phyloP scores from a whole-genome alignment of 1,140 invertebrate species.

The Armadillidium nasatum region DNA sequence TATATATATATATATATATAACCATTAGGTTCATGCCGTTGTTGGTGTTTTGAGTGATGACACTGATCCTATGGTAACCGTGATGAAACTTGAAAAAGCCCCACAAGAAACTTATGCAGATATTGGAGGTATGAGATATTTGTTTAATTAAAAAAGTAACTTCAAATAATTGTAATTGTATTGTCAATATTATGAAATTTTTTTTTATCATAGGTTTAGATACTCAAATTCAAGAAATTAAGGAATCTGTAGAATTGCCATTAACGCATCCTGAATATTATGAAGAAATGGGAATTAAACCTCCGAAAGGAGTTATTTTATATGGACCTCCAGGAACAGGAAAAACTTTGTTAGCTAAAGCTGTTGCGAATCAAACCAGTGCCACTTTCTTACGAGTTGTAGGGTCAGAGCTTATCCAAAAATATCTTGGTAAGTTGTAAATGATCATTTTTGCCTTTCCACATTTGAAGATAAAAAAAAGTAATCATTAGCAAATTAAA shows the following conservation, averaged over 20 bases:
- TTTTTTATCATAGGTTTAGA: conserved; percentile 65
- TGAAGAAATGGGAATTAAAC: conserved; percentile 99
- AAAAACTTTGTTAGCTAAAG: conserved; percentile 96
- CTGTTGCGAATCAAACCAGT: conserved; percentile 98
- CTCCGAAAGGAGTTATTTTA: conserved; percentile 97
- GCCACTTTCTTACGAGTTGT: conserved; percentile 98
- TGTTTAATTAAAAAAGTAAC: conserved; percentile 18
- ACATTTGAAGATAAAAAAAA: neutral
- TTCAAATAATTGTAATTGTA: neutral
- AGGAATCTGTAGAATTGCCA: conserved; percentile 97
- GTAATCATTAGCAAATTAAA: neutral
- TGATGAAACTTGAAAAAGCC: conserved; percentile 99
- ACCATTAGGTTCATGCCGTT: conserved; percentile 77
- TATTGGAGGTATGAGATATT: conserved; percentile 71
- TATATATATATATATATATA: neutral
- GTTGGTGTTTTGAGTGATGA: conserved; percentile 98
- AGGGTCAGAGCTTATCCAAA: conserved; percentile 98
- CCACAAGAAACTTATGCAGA: conserved; percentile 99
- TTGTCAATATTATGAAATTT: conserved; percentile 1
- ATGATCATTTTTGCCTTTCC: neutral
- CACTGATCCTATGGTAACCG: conserved; percentile 99
- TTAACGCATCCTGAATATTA: conserved; percentile 99
- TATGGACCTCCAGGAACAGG: conserved; percentile 98
- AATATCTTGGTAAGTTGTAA: conserved; percentile 75
- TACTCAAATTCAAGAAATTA: conserved; percentile 99